These are phyloP conservation scores for Oconnorella tubifera DNA, from an alignment of 2,888 invertebrate genomes.

Conservation along the genomic window DNA sequence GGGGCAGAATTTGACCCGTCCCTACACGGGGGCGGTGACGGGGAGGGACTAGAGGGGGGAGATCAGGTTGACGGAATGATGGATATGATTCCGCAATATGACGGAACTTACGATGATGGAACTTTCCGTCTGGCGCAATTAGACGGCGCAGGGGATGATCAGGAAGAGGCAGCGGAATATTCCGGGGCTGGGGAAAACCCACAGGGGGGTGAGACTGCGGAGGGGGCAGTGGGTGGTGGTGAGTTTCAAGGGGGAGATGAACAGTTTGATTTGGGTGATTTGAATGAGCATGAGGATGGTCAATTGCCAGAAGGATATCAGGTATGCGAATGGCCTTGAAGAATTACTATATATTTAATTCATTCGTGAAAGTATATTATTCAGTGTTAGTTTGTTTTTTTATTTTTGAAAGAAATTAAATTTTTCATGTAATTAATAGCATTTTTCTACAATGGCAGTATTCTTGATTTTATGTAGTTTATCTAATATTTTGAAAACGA, in stretches of 20 bases:
- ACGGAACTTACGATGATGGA: conserved; percentile 7
- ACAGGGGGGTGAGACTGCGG: conserved; percentile 3
- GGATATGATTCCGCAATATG: too few species aligned
- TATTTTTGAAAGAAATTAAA: too few species aligned
- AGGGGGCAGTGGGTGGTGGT: conserved; percentile 4
- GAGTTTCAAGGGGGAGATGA: conserved; percentile 8
- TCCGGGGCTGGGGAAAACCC: not conserved
- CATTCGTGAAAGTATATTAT: too few species aligned
- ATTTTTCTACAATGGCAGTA: too few species aligned
- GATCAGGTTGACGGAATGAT: conserved; percentile 3
- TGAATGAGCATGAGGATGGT: conserved; percentile 21
- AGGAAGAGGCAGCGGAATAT: conserved; percentile 10
- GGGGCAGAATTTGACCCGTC: conserved; percentile 26
- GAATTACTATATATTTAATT: too few species aligned
- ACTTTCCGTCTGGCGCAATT: conserved; percentile 43
- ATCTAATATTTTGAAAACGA: too few species aligned
- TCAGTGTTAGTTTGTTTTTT: too few species aligned
- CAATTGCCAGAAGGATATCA: not conserved
- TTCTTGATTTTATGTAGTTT: too few species aligned
- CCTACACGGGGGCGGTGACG: not conserved
- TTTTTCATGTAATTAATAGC: too few species aligned
- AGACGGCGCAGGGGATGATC: conserved; percentile 34
- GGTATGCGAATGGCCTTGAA: not conserved
- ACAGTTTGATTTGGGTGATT: conserved; percentile 23
- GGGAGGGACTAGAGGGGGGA: conserved; percentile 2